Conservation (phyloP, 2,888 invertebrate genomes). For the Hyles lineata region DNA sequence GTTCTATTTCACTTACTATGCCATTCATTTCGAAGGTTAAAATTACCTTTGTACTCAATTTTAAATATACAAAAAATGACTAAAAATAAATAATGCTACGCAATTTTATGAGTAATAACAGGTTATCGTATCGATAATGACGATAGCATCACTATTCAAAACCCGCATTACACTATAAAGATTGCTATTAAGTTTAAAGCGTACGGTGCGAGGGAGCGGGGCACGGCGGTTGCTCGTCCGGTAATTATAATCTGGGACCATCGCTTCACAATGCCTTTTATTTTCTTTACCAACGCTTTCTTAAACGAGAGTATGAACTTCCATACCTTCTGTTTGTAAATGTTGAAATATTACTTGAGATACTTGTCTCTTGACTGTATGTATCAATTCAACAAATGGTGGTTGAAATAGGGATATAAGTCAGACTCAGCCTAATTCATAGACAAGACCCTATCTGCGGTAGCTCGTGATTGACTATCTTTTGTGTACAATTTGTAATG, state of each 20-base stretch:
- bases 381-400: too few species aligned
- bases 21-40: not conserved
- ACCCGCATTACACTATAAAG: slow-evolving; percentile 77
- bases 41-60: not conserved
- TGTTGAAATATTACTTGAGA: not conserved
- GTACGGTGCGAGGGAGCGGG: slow-evolving; percentile 74
- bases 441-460: too few species aligned
- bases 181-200: slow-evolving; percentile 82
- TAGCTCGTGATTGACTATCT: too few species aligned
- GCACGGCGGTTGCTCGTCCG: slow-evolving; percentile 65
- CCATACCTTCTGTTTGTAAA: slow-evolving; percentile 24
- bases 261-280: slow-evolving; percentile 59
- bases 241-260: slow-evolving; percentile 77
- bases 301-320: slow-evolving; percentile 2
- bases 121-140: slow-evolving; percentile 69
- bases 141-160: slow-evolving; percentile 72
- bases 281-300: slow-evolving; percentile 30
- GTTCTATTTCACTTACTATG: slow-evolving; percentile 11
- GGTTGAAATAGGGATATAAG: too few species aligned
- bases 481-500: too few species aligned
- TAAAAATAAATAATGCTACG: slow-evolving; percentile 44
- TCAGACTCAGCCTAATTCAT: too few species aligned
- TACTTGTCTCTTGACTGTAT: too few species aligned
- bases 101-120: slow-evolving; percentile 61
- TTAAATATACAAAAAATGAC: not conserved